Base-by-base conservation (phyloP, 2,797 vertebrate species). In the Agapornis canus region DNA sequence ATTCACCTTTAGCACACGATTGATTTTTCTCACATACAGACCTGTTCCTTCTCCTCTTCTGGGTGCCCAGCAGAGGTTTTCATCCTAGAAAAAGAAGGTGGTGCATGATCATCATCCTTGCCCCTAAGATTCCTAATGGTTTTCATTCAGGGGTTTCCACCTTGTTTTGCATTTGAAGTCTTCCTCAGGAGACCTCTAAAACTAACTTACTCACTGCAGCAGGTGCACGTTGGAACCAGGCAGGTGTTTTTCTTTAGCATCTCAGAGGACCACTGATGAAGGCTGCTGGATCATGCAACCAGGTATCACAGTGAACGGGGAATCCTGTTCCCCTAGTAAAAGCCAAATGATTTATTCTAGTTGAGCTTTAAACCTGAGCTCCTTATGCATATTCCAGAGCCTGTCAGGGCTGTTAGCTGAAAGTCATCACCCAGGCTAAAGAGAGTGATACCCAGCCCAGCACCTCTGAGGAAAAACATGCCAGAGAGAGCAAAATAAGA, bases 1-100 rank as follows among this genome's bases (percentile, higher is more conserved):
- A 4, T 48, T 68, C 40, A 13, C 13, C 63, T 76, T 31, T 26
- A 64, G 32, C 22, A 56, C 8, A 3, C 0, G 1, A 2, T 13
- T 49, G 6, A 45, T 88, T 57, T 6, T 12, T 49, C n/a, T 48
- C 45, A 27, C 0, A 0, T 56, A 82, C n/a, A 91, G 37, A 45
- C 16, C 11, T 81, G 39, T 11, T 73, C 31, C 20, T 82, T 76
- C 43, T 75, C 7, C 12, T 84, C 8, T 85, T 64, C 32, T 17
- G 13, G 3, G 23, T 91, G 20, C 52, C 43, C 3, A 3, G 17
- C 49, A 89, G 65, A 43, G 40, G 27, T 70, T 76, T 82, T 68
- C 27, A 32, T 51, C 35, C 43, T 51, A n/a, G 39, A 66, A 76
- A 45, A 32, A 12, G 2, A 49, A 57, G 6, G 11, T 4, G 27